Conservation (phyloP, 2,888 invertebrate species). For the Epsilonema sp. region DNA sequence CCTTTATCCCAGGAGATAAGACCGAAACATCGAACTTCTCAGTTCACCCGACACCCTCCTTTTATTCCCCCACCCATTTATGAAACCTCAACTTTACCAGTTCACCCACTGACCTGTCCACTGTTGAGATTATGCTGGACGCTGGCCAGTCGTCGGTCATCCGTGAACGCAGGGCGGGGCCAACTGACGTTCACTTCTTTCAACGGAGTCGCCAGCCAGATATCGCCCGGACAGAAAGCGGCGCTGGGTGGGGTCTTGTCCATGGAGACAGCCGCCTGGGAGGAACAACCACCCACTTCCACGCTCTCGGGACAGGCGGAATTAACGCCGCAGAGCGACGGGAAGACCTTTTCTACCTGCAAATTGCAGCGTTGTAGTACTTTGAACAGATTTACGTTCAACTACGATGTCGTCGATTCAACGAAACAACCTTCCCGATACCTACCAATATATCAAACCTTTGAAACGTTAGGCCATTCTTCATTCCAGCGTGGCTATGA, state of each 20-base stretch:
- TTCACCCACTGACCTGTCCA: constrained; percentile 17
- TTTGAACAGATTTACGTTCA: no score
- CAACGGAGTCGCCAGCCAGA: constrained; percentile 67
- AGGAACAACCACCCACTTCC: background rate
- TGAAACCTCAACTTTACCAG: no score
- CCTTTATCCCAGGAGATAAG: no score
- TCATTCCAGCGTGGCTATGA: no score
- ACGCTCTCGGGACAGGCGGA: background rate
- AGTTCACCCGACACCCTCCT: no score
- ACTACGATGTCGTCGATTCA: no score
- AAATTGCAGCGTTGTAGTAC: no score
- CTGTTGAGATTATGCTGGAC: constrained; percentile 24
- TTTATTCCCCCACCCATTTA: no score
- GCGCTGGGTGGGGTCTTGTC: constrained; percentile 49
- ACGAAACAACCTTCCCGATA: no score
- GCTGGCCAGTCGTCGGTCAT: constrained; percentile 12
- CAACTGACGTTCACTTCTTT: constrained; percentile 24
- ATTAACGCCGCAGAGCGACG: constrained; percentile 6
- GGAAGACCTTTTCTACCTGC: constrained; percentile 8
- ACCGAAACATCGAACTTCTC: no score
- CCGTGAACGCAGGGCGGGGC: constrained; percentile 20
- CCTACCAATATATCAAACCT: no score
- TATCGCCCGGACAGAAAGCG: constrained; percentile 73
- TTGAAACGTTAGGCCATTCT: no score
- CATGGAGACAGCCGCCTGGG: background rate